Evolutionary conservation across 2,113 vertebrate genomes (phyloP).

Genomic region (Pseudopodoces humilis): DNA sequence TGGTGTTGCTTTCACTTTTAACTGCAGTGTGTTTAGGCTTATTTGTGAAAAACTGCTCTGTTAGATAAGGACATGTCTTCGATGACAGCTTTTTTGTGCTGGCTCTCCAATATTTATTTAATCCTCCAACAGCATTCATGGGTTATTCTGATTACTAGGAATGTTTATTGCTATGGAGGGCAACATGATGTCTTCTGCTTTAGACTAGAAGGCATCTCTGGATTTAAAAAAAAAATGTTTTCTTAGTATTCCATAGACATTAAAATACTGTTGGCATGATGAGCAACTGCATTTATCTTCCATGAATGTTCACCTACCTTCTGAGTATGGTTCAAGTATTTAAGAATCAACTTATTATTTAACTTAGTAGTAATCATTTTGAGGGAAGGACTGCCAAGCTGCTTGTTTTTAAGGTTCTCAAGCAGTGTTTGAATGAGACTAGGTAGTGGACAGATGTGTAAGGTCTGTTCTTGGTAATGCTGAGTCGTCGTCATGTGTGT

Average conservation of each 20-base stretch:
- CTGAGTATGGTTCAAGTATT: background rate
- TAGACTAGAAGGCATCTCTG: background rate
- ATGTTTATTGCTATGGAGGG: background rate
- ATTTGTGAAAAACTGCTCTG: background rate
- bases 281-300: background rate
- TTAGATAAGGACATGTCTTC: background rate
- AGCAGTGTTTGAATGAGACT: background rate
- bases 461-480: background rate
- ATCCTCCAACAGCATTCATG: background rate
- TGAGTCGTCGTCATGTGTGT: background rate
- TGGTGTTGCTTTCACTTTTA: background rate
- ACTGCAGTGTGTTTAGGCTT: background rate
- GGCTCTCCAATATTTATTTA: background rate
- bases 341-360: background rate
- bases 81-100: background rate
- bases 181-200: background rate
- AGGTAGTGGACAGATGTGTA: background rate
- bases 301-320: background rate
- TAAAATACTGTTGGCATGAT: background rate
- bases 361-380: background rate
- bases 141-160: background rate
- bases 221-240: background rate
- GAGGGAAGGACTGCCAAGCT: background rate
- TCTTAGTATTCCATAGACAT: background rate
- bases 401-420: background rate